phyloP scores from a whole-genome alignment of 2,113 vertebrate genomes.

The Nerophis lumbriciformis region DNA sequence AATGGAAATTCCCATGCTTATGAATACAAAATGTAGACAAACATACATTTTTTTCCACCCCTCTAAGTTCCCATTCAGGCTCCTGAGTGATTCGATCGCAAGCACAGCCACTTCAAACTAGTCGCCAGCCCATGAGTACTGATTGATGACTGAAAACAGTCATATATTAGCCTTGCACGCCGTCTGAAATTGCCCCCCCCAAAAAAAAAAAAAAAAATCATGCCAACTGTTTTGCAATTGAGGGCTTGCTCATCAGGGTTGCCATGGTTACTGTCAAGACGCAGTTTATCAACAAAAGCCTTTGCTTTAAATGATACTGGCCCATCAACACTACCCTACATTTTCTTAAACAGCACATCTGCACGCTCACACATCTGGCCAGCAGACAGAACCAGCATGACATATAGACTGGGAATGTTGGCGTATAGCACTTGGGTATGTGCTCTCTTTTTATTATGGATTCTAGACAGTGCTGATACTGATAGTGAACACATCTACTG shows the following conservation, averaged over 20 bases:
- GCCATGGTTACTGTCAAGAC: background rate
- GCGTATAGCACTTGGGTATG: slow-evolving; percentile 14
- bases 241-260: background rate
- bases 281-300: slow-evolving; percentile 1
- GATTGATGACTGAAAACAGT: background rate
- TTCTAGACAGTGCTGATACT: background rate
- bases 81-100: background rate
- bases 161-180: background rate
- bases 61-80: no score
- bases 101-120: background rate
- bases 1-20: background rate
- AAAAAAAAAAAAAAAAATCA: background rate
- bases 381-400: slow-evolving; percentile 18
- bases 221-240: background rate
- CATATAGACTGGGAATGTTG: slow-evolving; percentile 25
- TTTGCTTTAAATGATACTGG: background rate
- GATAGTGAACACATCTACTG: background rate
- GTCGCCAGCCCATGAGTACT: background rate
- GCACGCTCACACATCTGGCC: slow-evolving; percentile 28
- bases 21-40: background rate
- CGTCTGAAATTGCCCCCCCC: background rate
- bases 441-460: background rate
- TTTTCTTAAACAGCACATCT: background rate
- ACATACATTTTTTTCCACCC: background rate
- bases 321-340: background rate